These are phyloP conservation scores for Polymixis flavicincta DNA, from an alignment of 2,888 invertebrate genomes.

Conservation along the genomic window DNA sequence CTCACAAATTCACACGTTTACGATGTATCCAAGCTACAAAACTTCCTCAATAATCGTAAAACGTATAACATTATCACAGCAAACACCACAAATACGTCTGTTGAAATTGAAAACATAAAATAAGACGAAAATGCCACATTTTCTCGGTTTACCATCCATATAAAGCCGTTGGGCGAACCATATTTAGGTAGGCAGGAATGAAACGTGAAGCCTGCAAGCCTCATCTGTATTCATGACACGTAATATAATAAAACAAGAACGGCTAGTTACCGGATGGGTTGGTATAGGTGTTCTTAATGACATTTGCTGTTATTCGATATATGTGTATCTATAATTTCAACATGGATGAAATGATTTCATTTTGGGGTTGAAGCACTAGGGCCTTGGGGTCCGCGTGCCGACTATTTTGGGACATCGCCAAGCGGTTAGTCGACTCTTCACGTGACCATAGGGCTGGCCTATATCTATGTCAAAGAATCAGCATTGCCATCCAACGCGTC, in stretches of 20 bases:
- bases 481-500: too few relatives aligned
- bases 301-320: too few relatives aligned
- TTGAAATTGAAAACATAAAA: constrained; percentile 63
- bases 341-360: too few relatives aligned
- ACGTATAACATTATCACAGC: constrained; percentile 26
- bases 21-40: neutral
- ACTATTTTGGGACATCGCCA: too few relatives aligned
- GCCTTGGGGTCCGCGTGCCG: too few relatives aligned
- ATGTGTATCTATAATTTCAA: too few relatives aligned
- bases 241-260: constrained; percentile 8
- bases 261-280: neutral
- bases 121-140: constrained; percentile 37
- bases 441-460: too few relatives aligned
- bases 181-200: constrained; percentile 22
- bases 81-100: constrained; percentile 37
- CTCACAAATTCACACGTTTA: neutral
- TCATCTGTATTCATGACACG: constrained; percentile 48
- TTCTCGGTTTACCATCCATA: constrained; percentile 38
- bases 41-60: constrained; percentile 30
- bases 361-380: too few relatives aligned
- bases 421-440: too few relatives aligned
- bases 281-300: too few relatives aligned
- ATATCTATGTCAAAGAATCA: too few relatives aligned
- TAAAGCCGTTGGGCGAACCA: constrained; percentile 24
- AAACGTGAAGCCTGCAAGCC: constrained; percentile 15